phyloP scores from a whole-genome alignment of 2,888 invertebrate genomes.

The Podabrus alpinus region DNA sequence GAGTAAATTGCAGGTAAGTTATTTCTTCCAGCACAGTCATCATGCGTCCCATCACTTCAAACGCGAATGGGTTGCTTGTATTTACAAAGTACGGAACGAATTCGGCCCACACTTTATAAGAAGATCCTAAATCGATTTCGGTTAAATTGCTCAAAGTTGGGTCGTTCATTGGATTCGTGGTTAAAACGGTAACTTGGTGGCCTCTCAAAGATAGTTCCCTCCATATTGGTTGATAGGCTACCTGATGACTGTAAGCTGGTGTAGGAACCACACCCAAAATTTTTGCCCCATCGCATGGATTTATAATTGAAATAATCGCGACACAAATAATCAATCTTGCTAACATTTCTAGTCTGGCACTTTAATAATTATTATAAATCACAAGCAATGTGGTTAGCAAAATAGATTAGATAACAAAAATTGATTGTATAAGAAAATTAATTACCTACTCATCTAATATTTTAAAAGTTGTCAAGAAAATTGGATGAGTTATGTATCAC shows the following conservation, averaged over 20 bases:
- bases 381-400: too few relatives aligned
- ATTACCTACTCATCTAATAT: too few relatives aligned
- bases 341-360: too few relatives aligned
- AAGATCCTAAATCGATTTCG: background rate
- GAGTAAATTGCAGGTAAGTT: background rate
- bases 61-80: background rate
- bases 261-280: background rate
- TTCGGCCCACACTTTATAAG: background rate
- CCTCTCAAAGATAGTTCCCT: background rate
- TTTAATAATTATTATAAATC: too few relatives aligned
- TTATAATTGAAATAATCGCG: background rate
- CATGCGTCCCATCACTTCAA: background rate
- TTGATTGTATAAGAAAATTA: too few relatives aligned
- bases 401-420: too few relatives aligned
- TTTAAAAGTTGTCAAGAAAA: too few relatives aligned
- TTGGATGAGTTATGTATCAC: too few relatives aligned
- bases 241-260: background rate
- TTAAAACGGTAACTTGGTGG: background rate
- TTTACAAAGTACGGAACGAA: background rate
- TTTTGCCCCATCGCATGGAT: background rate
- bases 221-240: background rate
- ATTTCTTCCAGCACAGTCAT: background rate
- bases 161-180: background rate
- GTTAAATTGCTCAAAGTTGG: background rate
- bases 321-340: too few relatives aligned